Base-by-base conservation (phyloP, 2,888 invertebrate genomes). In the Amphipyra berbera region DNA sequence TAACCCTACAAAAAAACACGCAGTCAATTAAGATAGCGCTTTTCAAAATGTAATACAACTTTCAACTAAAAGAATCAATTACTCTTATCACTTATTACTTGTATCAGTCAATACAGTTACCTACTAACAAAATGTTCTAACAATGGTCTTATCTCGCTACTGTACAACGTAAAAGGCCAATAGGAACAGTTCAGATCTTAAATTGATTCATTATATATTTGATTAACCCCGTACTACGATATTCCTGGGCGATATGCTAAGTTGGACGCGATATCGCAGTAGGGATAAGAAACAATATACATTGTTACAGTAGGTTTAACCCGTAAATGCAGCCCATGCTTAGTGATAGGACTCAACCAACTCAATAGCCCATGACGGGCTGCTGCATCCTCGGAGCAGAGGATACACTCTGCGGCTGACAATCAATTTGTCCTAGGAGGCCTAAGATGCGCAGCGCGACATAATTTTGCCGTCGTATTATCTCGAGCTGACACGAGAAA, bases 181-280 rank as follows among this genome's bases (percentile, higher is more conserved):
- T 72, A 76, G 73, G 45, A 59, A 68, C 61, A 64, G 59, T 78
- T 68, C 58, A 79, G 83, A 85, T 68, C 82, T 82, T 84, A 85
- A 90, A 92, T 90, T 90, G 90, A 92, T 91, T 91, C 92, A 91
- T 92, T 92, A 89, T 83, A 89, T 91, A 87, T 88, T 90, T 89
- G 91, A 91, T 91, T 90, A 91, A 88, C 83, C 82, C 79, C 76
- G 76, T 76, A 69, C 76, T 68, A 54, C 65, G 91, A 93, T 91
- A 88, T 87, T 84, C 84, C 72, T 78, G 73, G 67, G 75, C 73
- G 92, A 92, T 93, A 93, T 92, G 91, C 91, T 88, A 91, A 91
- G 74, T 78, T 69, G 69, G 82, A 80, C 84, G 81, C 84, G 88
- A 87, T 91, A 90, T 84, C 86, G 81, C 73, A 63, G 67, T 73